Evolutionary conservation across 2,113 vertebrate species (phyloP), one percentile per base, ranked within the genome.

Genomic region (Actenoides lindsayi): DNA sequence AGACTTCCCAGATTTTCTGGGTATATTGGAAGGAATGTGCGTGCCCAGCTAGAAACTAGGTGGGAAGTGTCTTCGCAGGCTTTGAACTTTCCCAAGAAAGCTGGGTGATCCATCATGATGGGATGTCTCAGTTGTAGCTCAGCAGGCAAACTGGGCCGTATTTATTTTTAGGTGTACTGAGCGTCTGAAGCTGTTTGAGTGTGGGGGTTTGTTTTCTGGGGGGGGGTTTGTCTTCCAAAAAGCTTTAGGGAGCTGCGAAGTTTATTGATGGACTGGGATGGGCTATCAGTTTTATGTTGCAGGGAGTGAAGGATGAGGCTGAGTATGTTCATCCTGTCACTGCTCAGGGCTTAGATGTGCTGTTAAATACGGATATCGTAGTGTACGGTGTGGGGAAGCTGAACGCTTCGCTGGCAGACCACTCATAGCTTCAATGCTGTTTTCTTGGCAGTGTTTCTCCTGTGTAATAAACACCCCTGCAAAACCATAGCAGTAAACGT

Each of bases 1-100:
- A 94, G 30, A 8, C 37, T 44, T 64, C 33, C 88, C 97, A 93
- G 94, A 28, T 95, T 97, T 94, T 90, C 83, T 90, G 93, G 93
- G 54, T 91, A 16, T 86, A 70, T 78, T 5, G 10, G 77, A 14
- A 30, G 62, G 86, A 83, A 8, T 4, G 70, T 64, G 53, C 74
- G 65, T 84, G 82, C 64, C 74, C 25, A 44, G 90, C 91, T 70
- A 3, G 77, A 16, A 76, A 71, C 41, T 51, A 50, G 76, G 77
- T 95, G 62, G 80, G 89, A 96, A 74, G 92, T 78, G 77, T 94
- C 79, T 75, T 62, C 70, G 27, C 76, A 89, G 94, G 79, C 90
- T 78, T 85, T 93, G 94, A 93, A 79, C 82, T 83, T 87, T 86
- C 54, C 70, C 0, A 1, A 41, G 71, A 25, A 59, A n/a, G 83